Conservation (phyloP, 2,888 invertebrate species). For the Pyrochroa serraticornis region DNA sequence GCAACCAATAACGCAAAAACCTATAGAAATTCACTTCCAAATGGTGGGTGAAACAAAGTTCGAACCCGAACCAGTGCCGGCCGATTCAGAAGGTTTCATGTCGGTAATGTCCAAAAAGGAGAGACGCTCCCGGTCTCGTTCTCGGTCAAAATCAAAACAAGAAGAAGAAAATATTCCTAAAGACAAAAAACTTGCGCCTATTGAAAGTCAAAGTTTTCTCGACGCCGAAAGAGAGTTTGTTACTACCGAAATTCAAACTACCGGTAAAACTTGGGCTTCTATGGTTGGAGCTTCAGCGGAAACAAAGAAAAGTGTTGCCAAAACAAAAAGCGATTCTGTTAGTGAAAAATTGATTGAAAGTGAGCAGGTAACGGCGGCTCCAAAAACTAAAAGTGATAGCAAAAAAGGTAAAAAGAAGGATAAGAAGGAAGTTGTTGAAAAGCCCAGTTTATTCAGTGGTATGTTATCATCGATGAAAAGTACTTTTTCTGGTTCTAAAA, state of each 20-base stretch:
- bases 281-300: slow-evolving; percentile 15
- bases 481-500: slow-evolving; percentile 39
- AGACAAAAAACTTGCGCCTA: background rate
- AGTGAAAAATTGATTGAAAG: slow-evolving; percentile 11
- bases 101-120: slow-evolving; percentile 40
- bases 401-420: slow-evolving; percentile 20
- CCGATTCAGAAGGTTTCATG: slow-evolving; percentile 47
- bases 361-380: background rate
- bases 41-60: slow-evolving; percentile 29
- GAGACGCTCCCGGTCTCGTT: slow-evolving; percentile 46
- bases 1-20: slow-evolving; percentile 11
- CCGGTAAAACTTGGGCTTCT: slow-evolving; percentile 33
- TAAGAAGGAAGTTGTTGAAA: slow-evolving; percentile 15
- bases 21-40: slow-evolving; percentile 33
- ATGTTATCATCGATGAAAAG: slow-evolving; percentile 45
- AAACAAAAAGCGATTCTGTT: too few species aligned
- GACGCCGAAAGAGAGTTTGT: slow-evolving; percentile 13
- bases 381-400: slow-evolving; percentile 3
- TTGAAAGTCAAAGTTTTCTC: slow-evolving; percentile 13
- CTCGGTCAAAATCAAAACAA: slow-evolving; percentile 32
- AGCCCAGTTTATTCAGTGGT: slow-evolving; percentile 39
- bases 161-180: slow-evolving; percentile 4
- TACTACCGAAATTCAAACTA: background rate
- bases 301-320: slow-evolving; percentile 12
- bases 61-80: slow-evolving; percentile 27